phyloP scores from a whole-genome alignment of 2,888 invertebrate species.

The Brenthis hecate region DNA sequence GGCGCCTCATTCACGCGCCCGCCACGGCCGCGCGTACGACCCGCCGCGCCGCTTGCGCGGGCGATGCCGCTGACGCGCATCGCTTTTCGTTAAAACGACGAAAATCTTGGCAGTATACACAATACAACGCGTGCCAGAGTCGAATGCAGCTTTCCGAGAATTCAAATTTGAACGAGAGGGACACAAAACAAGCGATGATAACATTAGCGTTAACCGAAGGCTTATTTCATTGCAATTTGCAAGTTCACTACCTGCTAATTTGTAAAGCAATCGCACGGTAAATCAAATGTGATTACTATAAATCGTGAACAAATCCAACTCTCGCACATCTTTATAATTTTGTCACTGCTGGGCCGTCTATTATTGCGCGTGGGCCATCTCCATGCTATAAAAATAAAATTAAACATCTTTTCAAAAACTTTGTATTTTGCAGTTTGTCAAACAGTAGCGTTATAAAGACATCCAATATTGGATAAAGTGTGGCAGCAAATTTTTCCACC shows the following conservation, averaged over 20 bases:
- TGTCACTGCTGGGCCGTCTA: no score
- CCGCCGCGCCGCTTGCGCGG: slow-evolving; percentile 31
- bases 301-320: not conserved
- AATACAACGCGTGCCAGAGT: slow-evolving; percentile 46
- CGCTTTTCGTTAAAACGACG: slow-evolving; percentile 50
- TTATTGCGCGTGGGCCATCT: no score
- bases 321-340: no score
- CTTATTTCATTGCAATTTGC: slow-evolving; percentile 21
- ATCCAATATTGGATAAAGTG: slow-evolving; percentile 2
- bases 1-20: slow-evolving; percentile 41
- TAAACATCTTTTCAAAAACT: no score
- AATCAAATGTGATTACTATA: not conserved
- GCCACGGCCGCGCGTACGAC: slow-evolving; percentile 41
- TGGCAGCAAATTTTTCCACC: not conserved
- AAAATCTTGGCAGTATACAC: slow-evolving; percentile 60
- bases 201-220: slow-evolving; percentile 26
- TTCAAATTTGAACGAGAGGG: slow-evolving; percentile 41
- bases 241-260: slow-evolving; percentile 28
- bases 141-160: slow-evolving; percentile 57
- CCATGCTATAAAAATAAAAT: no score
- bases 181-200: slow-evolving; percentile 37
- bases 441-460: not conserved
- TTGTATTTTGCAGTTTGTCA: not conserved
- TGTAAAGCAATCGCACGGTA: not conserved
- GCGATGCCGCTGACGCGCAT: slow-evolving; percentile 44